phyloP scores from a whole-genome alignment of 2,797 vertebrate genomes.

The Crax fasciolata region DNA sequence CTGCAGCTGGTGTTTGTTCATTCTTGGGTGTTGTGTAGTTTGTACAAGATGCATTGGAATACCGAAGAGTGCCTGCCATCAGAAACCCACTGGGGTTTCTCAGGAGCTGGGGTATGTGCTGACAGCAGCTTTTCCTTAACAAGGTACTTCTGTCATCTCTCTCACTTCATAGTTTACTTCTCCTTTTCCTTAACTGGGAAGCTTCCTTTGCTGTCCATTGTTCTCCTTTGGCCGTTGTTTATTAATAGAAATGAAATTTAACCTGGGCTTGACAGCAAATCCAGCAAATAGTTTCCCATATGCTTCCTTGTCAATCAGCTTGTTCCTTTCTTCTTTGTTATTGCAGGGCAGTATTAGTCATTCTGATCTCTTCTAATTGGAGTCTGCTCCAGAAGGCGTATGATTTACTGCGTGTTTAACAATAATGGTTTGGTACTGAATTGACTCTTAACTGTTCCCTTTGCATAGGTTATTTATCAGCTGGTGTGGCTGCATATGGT shows the following conservation, averaged over 20 bases:
- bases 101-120: not conserved
- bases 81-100: not conserved
- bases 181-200: not conserved
- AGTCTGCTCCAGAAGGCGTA: not conserved
- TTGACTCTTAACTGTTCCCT: constrained; percentile 37
- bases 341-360: not conserved
- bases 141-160: not conserved
- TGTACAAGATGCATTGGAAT: not conserved
- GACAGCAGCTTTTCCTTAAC: not conserved
- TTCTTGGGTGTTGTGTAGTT: not conserved
- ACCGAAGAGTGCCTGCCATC: not conserved
- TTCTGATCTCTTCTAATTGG: not conserved
- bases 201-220: not conserved
- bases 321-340: not conserved
- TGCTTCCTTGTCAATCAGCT: not conserved
- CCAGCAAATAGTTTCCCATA: not conserved
- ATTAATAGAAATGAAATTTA: not conserved
- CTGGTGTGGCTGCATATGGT: not conserved
- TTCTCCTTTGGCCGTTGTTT: not conserved
- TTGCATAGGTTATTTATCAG: constrained; percentile 32
- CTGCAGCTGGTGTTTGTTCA: not conserved
- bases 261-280: not conserved
- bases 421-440: not conserved
- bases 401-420: not conserved
- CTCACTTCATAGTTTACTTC: not conserved